Base-by-base conservation (phyloP, 2,797 vertebrate genomes). In the Setipinna tenuifilis region DNA sequence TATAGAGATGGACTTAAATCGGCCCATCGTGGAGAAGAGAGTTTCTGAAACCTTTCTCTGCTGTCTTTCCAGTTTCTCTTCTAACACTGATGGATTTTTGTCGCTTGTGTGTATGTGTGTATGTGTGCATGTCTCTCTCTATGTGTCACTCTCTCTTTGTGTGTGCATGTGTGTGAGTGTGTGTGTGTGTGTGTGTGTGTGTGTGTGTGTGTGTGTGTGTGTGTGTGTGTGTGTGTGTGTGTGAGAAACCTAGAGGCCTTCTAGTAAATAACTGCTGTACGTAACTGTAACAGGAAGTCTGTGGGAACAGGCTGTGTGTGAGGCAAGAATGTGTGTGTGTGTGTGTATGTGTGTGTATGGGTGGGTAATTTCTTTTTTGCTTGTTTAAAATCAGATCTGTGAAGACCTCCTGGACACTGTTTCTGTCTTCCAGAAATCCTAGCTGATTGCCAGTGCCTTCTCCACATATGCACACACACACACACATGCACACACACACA, bases 231-330 rank as follows among this genome's bases (percentile, higher is more conserved):
- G 35, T 78, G 62, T 28, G 62, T 68, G 25, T 68, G 62, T 68
- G 62, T 68, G 65, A 17, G 31, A 7, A 41, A 6, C 68, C 28
- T 16, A 17, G 31, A 78, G 35, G 6, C 31, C 31, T 78, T 44
- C 71, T 78, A 78, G 31, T 41, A 44, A 44, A 44, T 44, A 78
- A 78, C 71, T 14, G 35, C 35, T 44, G 7, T 21, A 78, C 44
- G 31, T 44, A 78, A 78, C 71, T 78, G 71, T 78, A 78, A 44
- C 71, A 78, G 71, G 71, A 78, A 78, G 71, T 71, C 71, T 41
- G 35, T 19, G 35, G 19, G 6, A 78, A 78, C 71, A 35, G 65
- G 12, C 35, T 78, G 31, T 78, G 31, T 14, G 35, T 41, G 6
- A 6, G 12, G 65, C 10, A 25, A 19, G 35, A 21, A 19, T 41